Conservation (phyloP, 2,888 invertebrate genomes). For the Acrobasis suavella region DNA sequence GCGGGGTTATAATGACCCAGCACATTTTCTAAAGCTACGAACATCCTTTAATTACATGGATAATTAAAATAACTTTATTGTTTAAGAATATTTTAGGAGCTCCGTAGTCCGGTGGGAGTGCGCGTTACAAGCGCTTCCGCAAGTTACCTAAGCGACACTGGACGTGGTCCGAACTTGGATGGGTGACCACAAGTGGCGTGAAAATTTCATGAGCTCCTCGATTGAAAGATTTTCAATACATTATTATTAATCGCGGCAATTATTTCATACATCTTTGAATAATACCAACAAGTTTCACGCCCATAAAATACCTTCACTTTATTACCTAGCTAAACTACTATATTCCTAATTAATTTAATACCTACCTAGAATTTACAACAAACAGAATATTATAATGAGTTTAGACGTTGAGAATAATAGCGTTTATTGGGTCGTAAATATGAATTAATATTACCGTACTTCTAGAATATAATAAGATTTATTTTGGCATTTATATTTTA, state of each 20-base stretch:
- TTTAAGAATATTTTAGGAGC: too few species aligned
- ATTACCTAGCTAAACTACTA: neutral
- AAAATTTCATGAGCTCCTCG: too few species aligned
- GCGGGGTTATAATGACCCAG: neutral
- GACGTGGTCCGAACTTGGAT: too few species aligned
- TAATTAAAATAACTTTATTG: too few species aligned
- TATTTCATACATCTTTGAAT: neutral
- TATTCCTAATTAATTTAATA: conserved; percentile 1
- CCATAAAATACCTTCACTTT: neutral
- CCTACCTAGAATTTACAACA: neutral
- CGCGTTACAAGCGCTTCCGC: too few species aligned
- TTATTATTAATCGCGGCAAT: too few species aligned
- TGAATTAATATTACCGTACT: neutral
- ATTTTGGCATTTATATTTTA: neutral
- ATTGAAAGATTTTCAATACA: too few species aligned
- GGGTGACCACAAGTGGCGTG: too few species aligned
- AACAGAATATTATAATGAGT: neutral
- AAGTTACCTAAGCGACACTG: too few species aligned
- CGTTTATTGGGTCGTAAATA: neutral
- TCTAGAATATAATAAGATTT: neutral
- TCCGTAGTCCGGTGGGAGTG: too few species aligned
- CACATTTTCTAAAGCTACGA: neutral
- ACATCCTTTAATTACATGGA: neutral
- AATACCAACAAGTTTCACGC: neutral
- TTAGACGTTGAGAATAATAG: neutral